Percentiles rank a stretch among this genome's conserved stretches.
Conservation (phyloP, 2,113 vertebrate genomes). For the Chamaetylas fuelleborni region DNA sequence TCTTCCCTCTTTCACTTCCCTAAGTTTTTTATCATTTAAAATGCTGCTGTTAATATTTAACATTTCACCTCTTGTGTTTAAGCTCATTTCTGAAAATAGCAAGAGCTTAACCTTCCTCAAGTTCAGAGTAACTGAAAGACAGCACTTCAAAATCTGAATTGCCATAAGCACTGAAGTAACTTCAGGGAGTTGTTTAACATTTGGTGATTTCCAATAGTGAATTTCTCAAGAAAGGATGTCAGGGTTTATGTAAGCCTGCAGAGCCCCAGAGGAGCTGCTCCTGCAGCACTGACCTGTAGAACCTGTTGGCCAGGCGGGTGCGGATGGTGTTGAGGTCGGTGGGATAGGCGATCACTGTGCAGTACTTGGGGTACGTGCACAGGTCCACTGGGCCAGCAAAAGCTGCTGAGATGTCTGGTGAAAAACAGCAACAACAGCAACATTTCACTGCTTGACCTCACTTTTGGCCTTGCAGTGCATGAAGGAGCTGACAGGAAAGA, state of each 20-base stretch:
- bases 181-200: fast-evolving
- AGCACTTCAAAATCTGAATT: background rate
- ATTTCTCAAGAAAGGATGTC: background rate
- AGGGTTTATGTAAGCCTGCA: background rate
- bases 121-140: background rate
- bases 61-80: background rate
- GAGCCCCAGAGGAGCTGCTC: fast-evolving
- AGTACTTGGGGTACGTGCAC: constrained; percentile 90
- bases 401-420: constrained; percentile 86
- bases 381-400: constrained; percentile 94
- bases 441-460: fast-evolving
- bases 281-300: constrained; percentile 86
- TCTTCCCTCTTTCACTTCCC: background rate
- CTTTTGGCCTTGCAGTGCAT: fast-evolving
- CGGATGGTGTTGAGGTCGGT: constrained; percentile 93
- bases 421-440: background rate
- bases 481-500: background rate
- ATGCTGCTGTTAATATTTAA: background rate
- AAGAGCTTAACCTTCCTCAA: background rate
- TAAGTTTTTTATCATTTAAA: background rate
- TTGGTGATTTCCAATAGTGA: background rate
- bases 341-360: constrained; percentile 91
- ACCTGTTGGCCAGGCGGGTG: constrained; percentile 85
- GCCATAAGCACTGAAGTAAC: background rate
- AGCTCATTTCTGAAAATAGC: background rate